Evolutionary conservation across 2,797 vertebrate genomes (phyloP), one percentile per base, ranked within the genome.

Genomic region (Pogonophryne albipinna): DNA sequence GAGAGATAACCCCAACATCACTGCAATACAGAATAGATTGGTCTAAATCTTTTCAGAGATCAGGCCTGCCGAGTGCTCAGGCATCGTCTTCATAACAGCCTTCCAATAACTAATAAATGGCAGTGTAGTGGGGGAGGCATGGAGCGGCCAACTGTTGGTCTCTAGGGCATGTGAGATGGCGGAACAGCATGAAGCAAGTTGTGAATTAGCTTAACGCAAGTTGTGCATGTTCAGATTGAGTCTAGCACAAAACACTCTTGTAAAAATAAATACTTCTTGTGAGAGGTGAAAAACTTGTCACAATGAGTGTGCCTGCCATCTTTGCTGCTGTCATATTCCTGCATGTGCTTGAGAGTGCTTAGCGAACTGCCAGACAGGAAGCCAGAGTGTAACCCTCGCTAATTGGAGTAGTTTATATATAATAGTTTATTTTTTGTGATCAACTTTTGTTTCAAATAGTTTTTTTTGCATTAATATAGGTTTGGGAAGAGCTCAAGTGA

Each of bases 261-360:
- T 90, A 78, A 78, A 84, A 84, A 78, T 58, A 80, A 71, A 85
- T 46, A 19, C 66, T 77, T 76, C n/a, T 66, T 44, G 69, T 74
- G 80, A 51, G 72, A 87, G 83, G 81, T 83, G 73, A 76, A 85
- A 68, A 34, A 46, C 60, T 84, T 72, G 44, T 66, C 77, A 66
- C 46, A 6, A 19, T 27, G 15, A 66, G 60, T 10, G 23, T 17
- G 52, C 19, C 38, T 34, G 66, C 65, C 74, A 62, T 71, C 63
- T 69, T 63, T 55, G 57, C 76, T 55, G 59, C 76, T 73, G 80
- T 86, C 79, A 71, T 53, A 69, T 74, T 78, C 16, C 51, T 0
- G 15, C 69, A 17, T 64, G 62, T 41, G 51, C 75, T 74, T 3
- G 2, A 42, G 62, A 49, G 45, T 44, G 58, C 23, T 78, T 20